Evolutionary conservation across 2,797 vertebrate species (phyloP), one percentile per base, ranked within the genome.

Genomic region (Arnoldichthys spilopterus): DNA sequence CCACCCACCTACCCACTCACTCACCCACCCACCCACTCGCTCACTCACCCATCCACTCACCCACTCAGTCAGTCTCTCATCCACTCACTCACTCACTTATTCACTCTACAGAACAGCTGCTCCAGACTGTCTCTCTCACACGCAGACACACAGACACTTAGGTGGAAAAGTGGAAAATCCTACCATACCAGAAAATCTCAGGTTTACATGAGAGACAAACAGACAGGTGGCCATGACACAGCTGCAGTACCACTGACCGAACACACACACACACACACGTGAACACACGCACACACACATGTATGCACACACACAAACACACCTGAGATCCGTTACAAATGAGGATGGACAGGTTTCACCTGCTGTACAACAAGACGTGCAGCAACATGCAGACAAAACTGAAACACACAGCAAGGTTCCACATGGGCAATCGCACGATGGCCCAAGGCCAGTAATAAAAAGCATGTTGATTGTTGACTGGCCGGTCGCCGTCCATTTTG

Each of bases 271-370:
- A 20, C 67, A 58, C 77, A 76, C 1, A 51, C 34, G 70, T 58
- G 56, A 51, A 75, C 58, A 32, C 4, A 20, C 58, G 62, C 67
- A 47, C 68, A 73, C 77, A 79, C 40, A 81, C 74, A 79, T 1
- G 62, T 24, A 77, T 67, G 53, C 68, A 77, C 51, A 34, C 4
- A 20, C 62, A 56, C 49, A 74, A 64, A 72, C 75, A 75, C 78
- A 81, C 76, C n/a, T 24, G 58, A 85, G 77, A 84, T 89, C 87
- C 72, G 83, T 84, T 79, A 81, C 68, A 82, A 6, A 61, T 73
- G 89, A 89, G 81, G 89, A 86, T 82, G 76, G 88, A 92, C 92
- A 84, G 90, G 92, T 93, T 93, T 89, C 90, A 90, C 91, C 90
- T 87, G 91, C 86, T 13, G 0, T 77, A 72, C 85, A 7, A 73